Base-by-base conservation (phyloP, 2,113 vertebrate species). In the Silurus meridionalis region DNA sequence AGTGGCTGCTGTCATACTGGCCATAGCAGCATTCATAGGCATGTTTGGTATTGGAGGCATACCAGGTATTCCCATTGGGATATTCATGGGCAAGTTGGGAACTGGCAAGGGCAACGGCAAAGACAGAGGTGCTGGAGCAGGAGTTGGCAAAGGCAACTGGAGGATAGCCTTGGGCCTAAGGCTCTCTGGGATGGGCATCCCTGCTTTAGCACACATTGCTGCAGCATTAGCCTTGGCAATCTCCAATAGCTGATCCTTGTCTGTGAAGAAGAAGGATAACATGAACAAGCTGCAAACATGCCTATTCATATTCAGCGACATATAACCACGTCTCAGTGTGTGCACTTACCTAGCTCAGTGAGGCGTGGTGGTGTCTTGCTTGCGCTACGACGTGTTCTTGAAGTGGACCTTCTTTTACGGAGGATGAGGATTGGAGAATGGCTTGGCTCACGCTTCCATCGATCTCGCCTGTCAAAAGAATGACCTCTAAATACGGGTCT, bases 161-260 rank as follows among this genome's bases (percentile, higher is more conserved):
- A 96, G 96, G 92, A 96, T 95, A 87, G 96, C 93, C 92, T 96
- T 96, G 86, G 98, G 98, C 91, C 97, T 96, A 87, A 99, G 95
- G 93, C 97, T 99, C 88, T 97, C 96, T 63, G 97, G 98, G 83
- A 99, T 95, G 69, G 97, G 97, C 92, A 99, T 96, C 46, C 98
- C 97, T 14, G 98, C 98, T 94, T 99, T 99, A 25, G 97, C 97
- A 92, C 98, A 99, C 98, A 99, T 99, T 91, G 98, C 98, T 13
- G 98, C 98, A 82, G 98, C 98, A 85, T 99, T 99, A 90, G 98
- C 98, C 95, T 99, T 99, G 87, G 98, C 98, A 91, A 99, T 99
- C 95, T 99, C 98, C 89, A 99, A 96, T 72, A 99, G 94, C 87
- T 99, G 98, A 90, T 98, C 98, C 91, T 99, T 99, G 93, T 99